A percentile compares a stretch with the other conserved stretches of the same genome.
Evolutionary conservation across 2,888 invertebrate genomes (phyloP).

Genomic region (Nomada lathburiana): DNA sequence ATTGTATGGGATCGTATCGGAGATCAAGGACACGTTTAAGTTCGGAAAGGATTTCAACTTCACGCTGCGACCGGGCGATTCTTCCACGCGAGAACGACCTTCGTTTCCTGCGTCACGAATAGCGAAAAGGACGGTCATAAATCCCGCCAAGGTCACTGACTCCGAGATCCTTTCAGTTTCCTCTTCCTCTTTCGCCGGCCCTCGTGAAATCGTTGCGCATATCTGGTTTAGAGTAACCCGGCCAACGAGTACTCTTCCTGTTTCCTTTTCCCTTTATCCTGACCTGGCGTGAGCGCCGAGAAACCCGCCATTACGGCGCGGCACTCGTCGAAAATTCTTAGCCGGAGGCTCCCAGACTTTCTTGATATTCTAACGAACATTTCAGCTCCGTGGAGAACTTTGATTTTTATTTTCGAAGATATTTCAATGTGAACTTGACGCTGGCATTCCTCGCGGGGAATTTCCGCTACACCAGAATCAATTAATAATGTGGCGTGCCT

Average conservation of each 20-base stretch:
- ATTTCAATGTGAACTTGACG: neutral
- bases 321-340: conserved; percentile 11
- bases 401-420: neutral
- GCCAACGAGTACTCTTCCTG: conserved; percentile 69
- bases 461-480: no score
- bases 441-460: no score
- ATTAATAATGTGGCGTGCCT: neutral
- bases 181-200: conserved; percentile 48
- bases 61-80: conserved; percentile 79
- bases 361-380: neutral
- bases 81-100: conserved; percentile 76
- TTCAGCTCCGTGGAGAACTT: neutral
- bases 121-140: conserved; percentile 80
- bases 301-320: conserved; percentile 25
- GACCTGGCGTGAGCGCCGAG: neutral
- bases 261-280: conserved; percentile 52
- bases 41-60: conserved; percentile 67
- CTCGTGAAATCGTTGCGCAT: conserved; percentile 73
- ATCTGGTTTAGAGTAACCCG: conserved; percentile 69
- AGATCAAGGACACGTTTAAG: conserved; percentile 50
- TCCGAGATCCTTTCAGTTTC: conserved; percentile 68
- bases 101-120: conserved; percentile 75
- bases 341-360: neutral
- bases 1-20: conserved; percentile 25
- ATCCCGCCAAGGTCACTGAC: conserved; percentile 80